Base-by-base conservation (phyloP, 2,888 invertebrate genomes). In the Chaetogeoica ovagalla region DNA sequence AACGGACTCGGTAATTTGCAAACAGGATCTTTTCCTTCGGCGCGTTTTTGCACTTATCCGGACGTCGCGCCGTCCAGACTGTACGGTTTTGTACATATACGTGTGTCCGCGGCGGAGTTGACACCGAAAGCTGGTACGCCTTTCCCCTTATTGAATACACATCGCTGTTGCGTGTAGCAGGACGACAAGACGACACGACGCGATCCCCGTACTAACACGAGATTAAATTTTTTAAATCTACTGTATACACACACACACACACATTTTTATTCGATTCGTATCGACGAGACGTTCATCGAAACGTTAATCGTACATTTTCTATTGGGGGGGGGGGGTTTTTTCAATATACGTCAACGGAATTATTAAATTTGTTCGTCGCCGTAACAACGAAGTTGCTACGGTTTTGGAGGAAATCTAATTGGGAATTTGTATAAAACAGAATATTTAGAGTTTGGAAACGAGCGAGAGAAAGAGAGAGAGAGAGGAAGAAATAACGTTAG, bases 1-100 rank as follows among this genome's bases (percentile, higher is more conserved):
- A 79, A 71, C 63, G 71, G 70, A 77, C 52, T 77, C 55, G 77
- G 70, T 77, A 77, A 77, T 77, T 79, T 71, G 65, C 71, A 79
- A 79, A 79, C 79, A 79, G 70, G 79, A 79, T 71, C 69, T n/a
- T 69, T 60, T 77, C 77, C 69, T 69, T 69, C 52, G 21, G 62
- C 60, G 55, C 21, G 70, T 77, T 77, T 70, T 77, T 77, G 70
- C 77, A 77, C 77, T 77, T 77, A 77, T 69, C 60, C 63, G 77
- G 69, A 77, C 69, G 48, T 52, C 48, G 48, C 48, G 39, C 77
- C 77, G 52, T 70, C 30, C 30, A 30, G 30, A 2, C 30, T 30
- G 4, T 30, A 77, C 70, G 37, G 70, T 77, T 70, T 69, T 60
- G 37, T 69, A 62, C 60, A 55, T 70, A 70, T 70, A 70, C 55